Evolutionary conservation across 2,888 invertebrate species (phyloP), one percentile per base, ranked within the genome.

Genomic region (Spodoptera exigua): DNA sequence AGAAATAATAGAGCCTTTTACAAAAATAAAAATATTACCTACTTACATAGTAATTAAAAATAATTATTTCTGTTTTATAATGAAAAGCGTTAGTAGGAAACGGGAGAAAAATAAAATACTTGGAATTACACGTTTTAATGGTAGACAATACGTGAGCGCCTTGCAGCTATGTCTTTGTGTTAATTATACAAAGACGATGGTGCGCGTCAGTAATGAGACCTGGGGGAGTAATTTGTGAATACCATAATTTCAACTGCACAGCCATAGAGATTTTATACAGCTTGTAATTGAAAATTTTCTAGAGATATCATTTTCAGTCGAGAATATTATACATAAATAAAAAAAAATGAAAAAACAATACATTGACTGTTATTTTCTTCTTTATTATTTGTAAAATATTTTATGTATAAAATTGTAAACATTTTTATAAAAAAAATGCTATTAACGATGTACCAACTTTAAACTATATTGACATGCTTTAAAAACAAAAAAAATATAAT

Each of bases 91-190:
- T 18, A 32, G 10, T 21, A 59, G 27, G 35, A 36, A 12, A 16
- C 3, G 10, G 27, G 10, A 18, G 18, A 49, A 27, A 57, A 36
- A 56, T 64, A 35, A 46, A 70, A 64, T 57, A 40, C 62, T 61
- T 49, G 35, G 32, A 46, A 61, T 53, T 45, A 76, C 79, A 78
- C 70, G 71, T 69, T 74, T 74, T 82, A 83, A 82, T 78, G 79
- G 79, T 75, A 79, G 70, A 70, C 68, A 75, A 78, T 68, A 74
- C 76, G 76, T 75, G 80, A 71, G 66, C 27, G 46, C 55, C 65
- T 62, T 66, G 63, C 70, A 70, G 65, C 65, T 41, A 69, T 55
- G 48, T 55, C 64, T 67, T 62, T 70, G 60, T 72, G 54, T 71
- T 78, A 69, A 71, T 66, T 64, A 66, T 64, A 61, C 61, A 69